These are phyloP conservation scores for Morone chrysops DNA, from an alignment of 2,113 vertebrate genomes.

Conservation along the genomic window DNA sequence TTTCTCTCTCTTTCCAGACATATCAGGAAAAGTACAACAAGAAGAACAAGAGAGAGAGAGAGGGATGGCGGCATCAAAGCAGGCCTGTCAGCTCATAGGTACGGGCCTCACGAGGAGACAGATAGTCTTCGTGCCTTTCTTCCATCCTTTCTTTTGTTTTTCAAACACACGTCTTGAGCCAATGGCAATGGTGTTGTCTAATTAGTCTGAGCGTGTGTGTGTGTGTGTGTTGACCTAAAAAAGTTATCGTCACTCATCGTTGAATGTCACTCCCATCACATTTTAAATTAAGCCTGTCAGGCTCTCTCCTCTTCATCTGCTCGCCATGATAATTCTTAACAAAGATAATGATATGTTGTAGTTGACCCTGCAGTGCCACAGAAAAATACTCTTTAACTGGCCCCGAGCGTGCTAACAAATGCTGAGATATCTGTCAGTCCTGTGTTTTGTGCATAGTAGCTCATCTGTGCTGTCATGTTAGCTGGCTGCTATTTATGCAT, in stretches of 20 bases:
- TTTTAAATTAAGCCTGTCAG: slow-evolving; percentile 63
- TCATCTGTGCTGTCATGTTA: neutral
- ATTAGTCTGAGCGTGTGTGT: slow-evolving; percentile 68
- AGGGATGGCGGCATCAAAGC: slow-evolving; percentile 71
- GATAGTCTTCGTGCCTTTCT: slow-evolving; percentile 43
- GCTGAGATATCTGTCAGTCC: slow-evolving; percentile 28
- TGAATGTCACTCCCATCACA: slow-evolving; percentile 59
- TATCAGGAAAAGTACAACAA: slow-evolving; percentile 55
- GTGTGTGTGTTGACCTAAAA: slow-evolving; percentile 64
- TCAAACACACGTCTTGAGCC: slow-evolving; percentile 65
- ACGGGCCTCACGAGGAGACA: slow-evolving; percentile 64
- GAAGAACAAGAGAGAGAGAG: slow-evolving; percentile 43
- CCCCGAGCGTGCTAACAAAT: slow-evolving; percentile 7
- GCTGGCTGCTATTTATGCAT: no score
- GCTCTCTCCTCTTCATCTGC: slow-evolving; percentile 23
- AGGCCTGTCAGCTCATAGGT: slow-evolving; percentile 76
- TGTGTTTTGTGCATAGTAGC: neutral
- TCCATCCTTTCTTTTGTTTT: slow-evolving; percentile 63
- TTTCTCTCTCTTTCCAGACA: slow-evolving; percentile 44
- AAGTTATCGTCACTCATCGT: slow-evolving; percentile 54
- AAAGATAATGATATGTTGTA: slow-evolving; percentile 47
- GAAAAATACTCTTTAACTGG: slow-evolving; percentile 26
- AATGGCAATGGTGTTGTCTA: slow-evolving; percentile 68
- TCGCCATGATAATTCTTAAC: slow-evolving; percentile 8
- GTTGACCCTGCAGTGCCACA: slow-evolving; percentile 50